These are phyloP conservation scores for Brachypteracias leptosomus DNA, from an alignment of 2,113 vertebrate species.

Conservation along the genomic window DNA sequence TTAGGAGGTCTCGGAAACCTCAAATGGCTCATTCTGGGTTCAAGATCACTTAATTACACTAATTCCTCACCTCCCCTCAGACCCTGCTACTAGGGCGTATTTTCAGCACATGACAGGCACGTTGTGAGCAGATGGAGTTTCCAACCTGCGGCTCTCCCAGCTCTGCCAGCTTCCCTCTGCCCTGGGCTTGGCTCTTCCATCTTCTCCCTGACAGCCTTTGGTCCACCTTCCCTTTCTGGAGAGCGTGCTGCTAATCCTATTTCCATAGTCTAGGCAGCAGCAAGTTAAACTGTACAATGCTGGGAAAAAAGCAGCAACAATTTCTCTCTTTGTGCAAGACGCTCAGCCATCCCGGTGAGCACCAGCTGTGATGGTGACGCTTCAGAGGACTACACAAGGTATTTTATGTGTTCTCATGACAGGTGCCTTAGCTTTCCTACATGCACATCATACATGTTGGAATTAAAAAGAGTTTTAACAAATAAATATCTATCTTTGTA, in stretches of 20 bases:
- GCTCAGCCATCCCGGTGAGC: not conserved
- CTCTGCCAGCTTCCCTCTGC: not conserved
- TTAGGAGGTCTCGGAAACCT: not conserved
- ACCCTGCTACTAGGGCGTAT: not conserved
- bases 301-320: rapidly evolving
- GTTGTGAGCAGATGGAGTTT: rapidly evolving
- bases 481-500: not conserved
- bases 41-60: not conserved
- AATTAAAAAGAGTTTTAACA: not conserved
- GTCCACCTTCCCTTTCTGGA: not conserved
- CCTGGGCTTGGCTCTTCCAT: not conserved
- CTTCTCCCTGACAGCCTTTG: not conserved
- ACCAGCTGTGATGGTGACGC: not conserved
- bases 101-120: rapidly evolving
- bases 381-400: not conserved
- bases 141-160: not conserved
- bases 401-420: not conserved
- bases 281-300: not conserved
- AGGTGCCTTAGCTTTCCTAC: not conserved
- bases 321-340: not conserved
- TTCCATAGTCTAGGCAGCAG: not conserved
- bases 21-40: not conserved
- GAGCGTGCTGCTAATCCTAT: not conserved
- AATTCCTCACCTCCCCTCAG: not conserved
- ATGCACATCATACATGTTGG: rapidly evolving